phyloP scores from a whole-genome alignment of 2,888 invertebrate species.

The Sinodicranocentrus sp. region DNA sequence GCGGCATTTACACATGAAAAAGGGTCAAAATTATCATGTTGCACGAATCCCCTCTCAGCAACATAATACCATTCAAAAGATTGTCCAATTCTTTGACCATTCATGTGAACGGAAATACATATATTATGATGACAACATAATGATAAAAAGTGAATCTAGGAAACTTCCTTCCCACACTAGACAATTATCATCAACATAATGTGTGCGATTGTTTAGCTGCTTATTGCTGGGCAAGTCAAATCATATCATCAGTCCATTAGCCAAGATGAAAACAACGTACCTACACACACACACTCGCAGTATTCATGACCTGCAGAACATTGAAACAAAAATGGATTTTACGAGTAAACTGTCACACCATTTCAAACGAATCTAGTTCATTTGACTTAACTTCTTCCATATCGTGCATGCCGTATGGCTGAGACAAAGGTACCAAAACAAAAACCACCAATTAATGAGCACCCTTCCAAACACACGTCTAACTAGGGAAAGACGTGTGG shows the following conservation, averaged over 20 bases:
- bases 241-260: too few species aligned
- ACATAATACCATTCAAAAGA: too few species aligned
- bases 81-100: slow-evolving; percentile 18
- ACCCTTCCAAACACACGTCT: background rate
- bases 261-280: too few species aligned
- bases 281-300: background rate
- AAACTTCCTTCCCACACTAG: slow-evolving; percentile 64
- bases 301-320: slow-evolving; percentile 62
- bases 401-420: background rate
- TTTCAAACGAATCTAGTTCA: slow-evolving; percentile 49
- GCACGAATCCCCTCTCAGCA: slow-evolving; percentile 6
- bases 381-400: background rate
- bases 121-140: background rate
- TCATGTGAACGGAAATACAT: slow-evolving; percentile 7
- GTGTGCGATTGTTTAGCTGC: background rate
- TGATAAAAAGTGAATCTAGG: slow-evolving; percentile 58
- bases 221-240: slow-evolving; percentile 26
- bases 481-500: too few species aligned
- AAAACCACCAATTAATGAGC: slow-evolving; percentile 49
- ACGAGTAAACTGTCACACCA: slow-evolving; percentile 13
- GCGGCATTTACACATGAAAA: slow-evolving; percentile 31
- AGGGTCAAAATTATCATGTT: slow-evolving; percentile 51
- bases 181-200: slow-evolving; percentile 39
- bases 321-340: slow-evolving; percentile 8
- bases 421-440: too few species aligned